Evolutionary conservation across 2,888 invertebrate species (phyloP).

Genomic region (Cantharis lateralis): DNA sequence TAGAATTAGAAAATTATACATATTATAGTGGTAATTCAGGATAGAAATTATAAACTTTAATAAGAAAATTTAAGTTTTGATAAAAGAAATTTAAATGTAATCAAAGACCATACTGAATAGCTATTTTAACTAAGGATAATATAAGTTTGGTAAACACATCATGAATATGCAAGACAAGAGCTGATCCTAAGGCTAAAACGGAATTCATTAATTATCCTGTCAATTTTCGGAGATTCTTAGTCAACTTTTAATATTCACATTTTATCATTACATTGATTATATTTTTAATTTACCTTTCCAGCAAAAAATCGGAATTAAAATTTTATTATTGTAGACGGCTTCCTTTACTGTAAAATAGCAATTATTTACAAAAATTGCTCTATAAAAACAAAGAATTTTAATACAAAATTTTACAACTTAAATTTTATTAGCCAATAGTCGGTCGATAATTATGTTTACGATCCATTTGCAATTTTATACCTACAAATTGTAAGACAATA

Average conservation of each 20-base stretch:
- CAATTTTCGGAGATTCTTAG: conserved; percentile 18
- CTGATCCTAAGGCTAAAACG: conserved; percentile 32
- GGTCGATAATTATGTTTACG: conserved; percentile 51
- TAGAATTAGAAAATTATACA: neutral
- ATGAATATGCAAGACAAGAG: conserved; percentile 48
- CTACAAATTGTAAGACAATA: conserved; percentile 46
- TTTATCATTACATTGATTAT: neutral
- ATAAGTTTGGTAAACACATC: conserved; percentile 55
- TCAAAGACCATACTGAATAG: conserved; percentile 24
- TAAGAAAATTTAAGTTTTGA: conserved; percentile 3
- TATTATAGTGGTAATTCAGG: neutral
- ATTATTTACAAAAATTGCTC: neutral
- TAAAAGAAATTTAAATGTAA: conserved; percentile 14
- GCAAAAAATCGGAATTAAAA: neutral
- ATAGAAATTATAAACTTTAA: conserved; percentile 1
- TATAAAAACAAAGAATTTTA: conserved; percentile 3
- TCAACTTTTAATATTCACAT: neutral
- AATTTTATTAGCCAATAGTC: conserved; percentile 50
- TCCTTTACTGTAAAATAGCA: neutral
- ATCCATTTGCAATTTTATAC: conserved; percentile 44
- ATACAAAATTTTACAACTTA: neutral
- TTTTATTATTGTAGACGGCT: neutral
- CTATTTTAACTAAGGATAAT: conserved; percentile 54
- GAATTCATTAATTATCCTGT: conserved; percentile 36
- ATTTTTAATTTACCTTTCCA: neutral